phyloP scores from a whole-genome alignment of 2,113 vertebrate genomes.

The Thunnus thynnus region DNA sequence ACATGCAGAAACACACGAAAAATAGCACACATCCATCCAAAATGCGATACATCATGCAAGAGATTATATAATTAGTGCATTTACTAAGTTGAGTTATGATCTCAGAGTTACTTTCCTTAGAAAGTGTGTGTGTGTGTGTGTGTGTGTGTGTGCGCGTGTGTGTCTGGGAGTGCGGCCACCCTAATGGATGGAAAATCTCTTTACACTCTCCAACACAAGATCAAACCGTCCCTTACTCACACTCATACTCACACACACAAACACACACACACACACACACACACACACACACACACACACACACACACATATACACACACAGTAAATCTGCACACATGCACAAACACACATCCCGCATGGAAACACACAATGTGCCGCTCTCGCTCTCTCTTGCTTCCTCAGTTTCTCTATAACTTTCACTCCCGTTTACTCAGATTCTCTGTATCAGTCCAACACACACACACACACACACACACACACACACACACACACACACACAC shows the following conservation, averaged over 20 bases:
- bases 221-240: constrained; percentile 47
- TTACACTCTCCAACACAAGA: constrained; percentile 59
- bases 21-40: background rate
- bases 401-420: constrained; percentile 6
- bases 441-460: background rate
- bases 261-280: constrained; percentile 29
- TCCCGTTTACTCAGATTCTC: constrained; percentile 29
- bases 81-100: constrained; percentile 19
- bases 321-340: constrained; percentile 16
- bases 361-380: constrained; percentile 38
- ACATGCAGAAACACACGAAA: background rate
- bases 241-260: constrained; percentile 26
- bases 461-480: background rate
- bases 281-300: constrained; percentile 31
- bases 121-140: too few relatives aligned
- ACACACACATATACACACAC: constrained; percentile 21
- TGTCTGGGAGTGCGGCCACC: constrained; percentile 47
- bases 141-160: constrained; percentile 10
- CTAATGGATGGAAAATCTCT: constrained; percentile 77
- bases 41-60: constrained; percentile 2
- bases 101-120: constrained; percentile 28
- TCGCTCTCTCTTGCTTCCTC: constrained; percentile 51
- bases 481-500: constrained; percentile 1
- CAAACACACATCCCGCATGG: constrained; percentile 23
- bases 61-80: constrained; percentile 23